phyloP scores from a whole-genome alignment of 2,113 vertebrate species.

The Burhinus bistriatus region DNA sequence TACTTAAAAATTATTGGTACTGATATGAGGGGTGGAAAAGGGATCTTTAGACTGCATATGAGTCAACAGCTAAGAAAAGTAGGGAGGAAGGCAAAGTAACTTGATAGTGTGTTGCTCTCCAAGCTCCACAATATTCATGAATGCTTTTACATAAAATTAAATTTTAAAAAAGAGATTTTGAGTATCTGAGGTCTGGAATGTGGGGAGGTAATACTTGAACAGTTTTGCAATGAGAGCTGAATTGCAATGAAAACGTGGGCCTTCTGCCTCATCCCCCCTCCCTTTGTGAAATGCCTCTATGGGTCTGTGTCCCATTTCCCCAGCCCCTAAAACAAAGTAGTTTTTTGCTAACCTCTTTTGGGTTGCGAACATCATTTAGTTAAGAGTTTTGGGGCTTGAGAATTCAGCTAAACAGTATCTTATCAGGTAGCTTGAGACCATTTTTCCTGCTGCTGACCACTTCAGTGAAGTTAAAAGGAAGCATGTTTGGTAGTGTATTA shows the following conservation, averaged over 20 bases:
- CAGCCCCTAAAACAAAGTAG: background rate
- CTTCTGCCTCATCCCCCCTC: accelerated
- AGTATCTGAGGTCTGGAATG: background rate
- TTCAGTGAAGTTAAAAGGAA: background rate
- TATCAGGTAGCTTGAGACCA: background rate
- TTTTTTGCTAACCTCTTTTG: accelerated
- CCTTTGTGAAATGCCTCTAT: background rate
- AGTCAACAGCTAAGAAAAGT: background rate
- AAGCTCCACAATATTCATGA: background rate
- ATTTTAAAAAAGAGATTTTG: background rate
- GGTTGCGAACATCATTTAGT: background rate
- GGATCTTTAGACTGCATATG: background rate
- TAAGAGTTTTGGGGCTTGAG: background rate
- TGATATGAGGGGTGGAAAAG: background rate
- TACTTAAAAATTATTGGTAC: background rate
- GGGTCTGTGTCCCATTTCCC: background rate
- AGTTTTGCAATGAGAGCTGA: background rate
- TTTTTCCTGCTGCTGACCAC: background rate
- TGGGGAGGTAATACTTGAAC: background rate
- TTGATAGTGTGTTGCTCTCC: background rate
- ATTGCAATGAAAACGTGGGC: accelerated
- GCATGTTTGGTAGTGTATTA: accelerated
- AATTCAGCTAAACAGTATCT: background rate
- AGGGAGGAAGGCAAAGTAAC: background rate
- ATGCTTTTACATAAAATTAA: background rate